These are phyloP conservation scores for Lochmaea capreae DNA, from an alignment of 2,888 invertebrate genomes.

Conservation along the genomic window DNA sequence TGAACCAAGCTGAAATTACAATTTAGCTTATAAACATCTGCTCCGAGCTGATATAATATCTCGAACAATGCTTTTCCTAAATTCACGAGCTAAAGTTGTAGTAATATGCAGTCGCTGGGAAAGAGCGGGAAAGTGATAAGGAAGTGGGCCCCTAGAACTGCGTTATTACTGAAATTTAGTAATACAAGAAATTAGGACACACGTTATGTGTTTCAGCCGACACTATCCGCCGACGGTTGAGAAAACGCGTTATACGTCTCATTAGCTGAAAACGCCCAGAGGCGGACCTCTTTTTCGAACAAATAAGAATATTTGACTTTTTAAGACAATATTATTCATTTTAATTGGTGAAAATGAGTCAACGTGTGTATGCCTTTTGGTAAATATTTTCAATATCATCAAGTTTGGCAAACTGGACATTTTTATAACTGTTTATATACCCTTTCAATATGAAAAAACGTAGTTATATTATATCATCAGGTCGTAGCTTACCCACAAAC, in stretches of 20 bases:
- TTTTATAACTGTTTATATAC: too few species aligned
- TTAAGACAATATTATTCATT: too few species aligned
- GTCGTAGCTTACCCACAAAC: too few species aligned
- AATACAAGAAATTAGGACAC: slow-evolving; percentile 46
- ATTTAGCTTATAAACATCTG: slow-evolving; percentile 41
- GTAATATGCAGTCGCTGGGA: slow-evolving; percentile 34
- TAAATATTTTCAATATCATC: too few species aligned
- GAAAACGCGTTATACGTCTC: slow-evolving; percentile 23
- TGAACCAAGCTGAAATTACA: slow-evolving; percentile 40
- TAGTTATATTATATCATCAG: too few species aligned
- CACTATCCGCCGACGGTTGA: neutral
- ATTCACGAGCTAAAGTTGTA: slow-evolving; percentile 42
- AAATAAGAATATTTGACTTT: too few species aligned
- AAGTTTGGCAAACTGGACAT: too few species aligned
- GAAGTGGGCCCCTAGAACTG: slow-evolving; percentile 42
- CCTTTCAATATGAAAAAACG: too few species aligned
- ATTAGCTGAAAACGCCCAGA: slow-evolving; percentile 14
- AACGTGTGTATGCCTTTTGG: too few species aligned
- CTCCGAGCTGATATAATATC: slow-evolving; percentile 43
- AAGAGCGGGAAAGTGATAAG: slow-evolving; percentile 41
- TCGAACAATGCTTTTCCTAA: slow-evolving; percentile 41
- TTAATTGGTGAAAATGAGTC: neutral
- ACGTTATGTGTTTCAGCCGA: slow-evolving; percentile 46
- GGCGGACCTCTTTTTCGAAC: neutral
- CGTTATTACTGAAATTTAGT: slow-evolving; percentile 46